A percentile compares a stretch with the other conserved stretches of the same genome.
Evolutionary conservation across 2,113 vertebrate species (phyloP).

Genomic region (Apeltes quadracus): DNA sequence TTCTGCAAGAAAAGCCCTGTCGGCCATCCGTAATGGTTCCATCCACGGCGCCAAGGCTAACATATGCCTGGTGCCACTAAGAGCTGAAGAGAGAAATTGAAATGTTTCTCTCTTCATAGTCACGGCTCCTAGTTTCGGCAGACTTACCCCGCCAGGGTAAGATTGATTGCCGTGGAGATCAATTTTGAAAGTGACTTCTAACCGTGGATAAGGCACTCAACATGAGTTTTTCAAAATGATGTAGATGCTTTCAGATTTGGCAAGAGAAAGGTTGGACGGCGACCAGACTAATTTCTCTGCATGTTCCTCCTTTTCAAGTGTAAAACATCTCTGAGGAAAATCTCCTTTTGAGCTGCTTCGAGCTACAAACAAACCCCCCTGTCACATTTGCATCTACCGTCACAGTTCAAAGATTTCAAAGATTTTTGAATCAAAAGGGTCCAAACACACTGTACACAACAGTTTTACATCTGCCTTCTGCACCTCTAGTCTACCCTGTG

Average conservation of each 20-base stretch:
- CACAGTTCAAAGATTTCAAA: slow-evolving; percentile 34
- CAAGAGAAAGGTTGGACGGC: slow-evolving; percentile 56
- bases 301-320: slow-evolving; percentile 41
- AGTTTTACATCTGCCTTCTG: neutral
- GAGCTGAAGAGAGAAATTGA: slow-evolving; percentile 72
- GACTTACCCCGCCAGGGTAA: slow-evolving; percentile 63
- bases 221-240: slow-evolving; percentile 73
- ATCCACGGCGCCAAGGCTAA: slow-evolving; percentile 57
- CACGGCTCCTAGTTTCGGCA: slow-evolving; percentile 55
- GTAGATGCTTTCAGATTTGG: slow-evolving; percentile 70
- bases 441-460: neutral
- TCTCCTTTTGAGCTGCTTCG: slow-evolving; percentile 44
- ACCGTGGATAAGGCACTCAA: slow-evolving; percentile 61
- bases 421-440: slow-evolving; percentile 36
- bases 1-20: slow-evolving; percentile 39
- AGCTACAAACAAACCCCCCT: neutral
- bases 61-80: slow-evolving; percentile 67
- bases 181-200: slow-evolving; percentile 71
- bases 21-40: slow-evolving; percentile 51
- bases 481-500: slow-evolving; percentile 2
- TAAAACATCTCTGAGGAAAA: slow-evolving; percentile 50
- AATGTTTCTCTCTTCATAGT: slow-evolving; percentile 68
- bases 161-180: slow-evolving; percentile 75
- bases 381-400: neutral
- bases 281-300: slow-evolving; percentile 51